phyloP scores from a whole-genome alignment of 2,888 invertebrate genomes.

The Diplazon laetatorius region DNA sequence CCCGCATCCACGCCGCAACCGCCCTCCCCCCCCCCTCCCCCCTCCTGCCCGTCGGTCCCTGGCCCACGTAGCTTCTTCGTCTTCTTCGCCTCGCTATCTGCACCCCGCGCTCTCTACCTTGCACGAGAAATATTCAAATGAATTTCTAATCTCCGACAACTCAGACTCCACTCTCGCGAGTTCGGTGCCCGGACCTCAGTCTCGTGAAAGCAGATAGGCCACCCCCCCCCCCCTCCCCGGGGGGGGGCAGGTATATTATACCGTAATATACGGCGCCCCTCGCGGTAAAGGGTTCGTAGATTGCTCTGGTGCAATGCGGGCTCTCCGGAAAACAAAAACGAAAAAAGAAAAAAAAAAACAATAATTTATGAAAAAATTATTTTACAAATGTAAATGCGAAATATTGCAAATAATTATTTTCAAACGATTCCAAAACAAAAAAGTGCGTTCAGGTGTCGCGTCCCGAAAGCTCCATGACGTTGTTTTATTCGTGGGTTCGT shows the following conservation, averaged over 20 bases:
- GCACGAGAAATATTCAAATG: conserved; percentile 83
- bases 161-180: conserved; percentile 69
- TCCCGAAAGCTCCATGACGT: too few relatives aligned
- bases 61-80: conserved; percentile 55
- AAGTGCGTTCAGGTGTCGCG: too few relatives aligned
- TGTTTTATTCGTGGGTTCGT: too few relatives aligned
- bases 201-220: conserved; percentile 61
- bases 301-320: conserved; percentile 34
- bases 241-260: conserved; percentile 64
- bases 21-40: conserved; percentile 12
- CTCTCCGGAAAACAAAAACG: background rate
- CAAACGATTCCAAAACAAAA: too few relatives aligned
- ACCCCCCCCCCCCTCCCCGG: too few relatives aligned
- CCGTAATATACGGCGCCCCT: conserved; percentile 60
- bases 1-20: conserved; percentile 33
- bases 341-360: too few relatives aligned
- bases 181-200: conserved; percentile 54
- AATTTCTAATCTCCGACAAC: conserved; percentile 83
- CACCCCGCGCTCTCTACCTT: conserved; percentile 72
- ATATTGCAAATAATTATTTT: too few relatives aligned
- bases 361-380: too few relatives aligned
- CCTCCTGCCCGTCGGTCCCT: too few relatives aligned
- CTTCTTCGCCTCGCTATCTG: conserved; percentile 53
- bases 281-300: conserved; percentile 55
- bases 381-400: background rate